These are phyloP conservation scores for Graphium colonna DNA, from an alignment of 2,888 invertebrate species.

Conservation along the genomic window DNA sequence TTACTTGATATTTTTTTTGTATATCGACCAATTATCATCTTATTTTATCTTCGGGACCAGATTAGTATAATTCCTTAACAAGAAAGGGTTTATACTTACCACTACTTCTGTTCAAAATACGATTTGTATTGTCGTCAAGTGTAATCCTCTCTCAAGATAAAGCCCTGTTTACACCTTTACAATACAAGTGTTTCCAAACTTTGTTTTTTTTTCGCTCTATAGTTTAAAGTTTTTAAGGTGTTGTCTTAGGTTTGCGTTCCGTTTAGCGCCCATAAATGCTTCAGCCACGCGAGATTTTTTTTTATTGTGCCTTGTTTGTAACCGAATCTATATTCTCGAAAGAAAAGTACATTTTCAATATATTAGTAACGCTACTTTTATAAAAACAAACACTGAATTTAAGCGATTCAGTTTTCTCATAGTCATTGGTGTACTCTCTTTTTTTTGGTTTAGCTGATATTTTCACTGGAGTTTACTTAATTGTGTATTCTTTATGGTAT, in stretches of 20 bases:
- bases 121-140: conserved; percentile 59
- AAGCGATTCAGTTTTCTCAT: too few species aligned
- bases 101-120: conserved; percentile 61
- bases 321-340: too few species aligned
- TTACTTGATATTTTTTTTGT: conserved; percentile 51
- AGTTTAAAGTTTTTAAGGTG: background rate
- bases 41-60: conserved; percentile 50
- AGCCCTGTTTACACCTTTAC: conserved; percentile 44
- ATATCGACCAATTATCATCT: conserved; percentile 48
- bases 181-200: conserved; percentile 20
- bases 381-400: too few species aligned
- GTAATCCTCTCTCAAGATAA: conserved; percentile 56
- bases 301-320: too few species aligned
- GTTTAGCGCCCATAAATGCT: too few species aligned
- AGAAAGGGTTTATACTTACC: conserved; percentile 49
- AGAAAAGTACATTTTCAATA: too few species aligned
- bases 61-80: conserved; percentile 45
- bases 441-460: too few species aligned
- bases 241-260: background rate
- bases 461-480: too few species aligned
- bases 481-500: too few species aligned
- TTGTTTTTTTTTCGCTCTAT: conserved; percentile 25
- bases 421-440: too few species aligned
- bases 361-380: too few species aligned
- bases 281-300: too few species aligned